Evolutionary conservation across 1,140 invertebrate species (phyloP), one percentile per base, ranked within the genome.

Genomic region (Battus philenor): DNA sequence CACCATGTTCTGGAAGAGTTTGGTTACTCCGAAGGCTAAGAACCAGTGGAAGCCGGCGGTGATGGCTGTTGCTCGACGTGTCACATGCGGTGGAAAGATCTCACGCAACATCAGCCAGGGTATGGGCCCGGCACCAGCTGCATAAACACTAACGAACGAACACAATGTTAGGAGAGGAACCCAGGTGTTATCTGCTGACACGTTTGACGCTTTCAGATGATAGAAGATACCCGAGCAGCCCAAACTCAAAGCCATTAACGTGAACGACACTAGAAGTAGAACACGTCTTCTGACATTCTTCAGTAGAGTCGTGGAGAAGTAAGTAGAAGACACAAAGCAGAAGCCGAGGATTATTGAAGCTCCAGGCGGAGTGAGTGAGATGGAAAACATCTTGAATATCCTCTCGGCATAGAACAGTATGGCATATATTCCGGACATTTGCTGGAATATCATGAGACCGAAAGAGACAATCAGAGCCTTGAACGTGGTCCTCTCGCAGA

Each of bases 371-470:
- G 87, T 65, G 0, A 93, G 59, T 0, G 61, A 53, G 9, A 74
- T 86, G 34, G 87, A 80, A 10, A 90, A 87, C 2, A 53, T 70
- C 7, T 86, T 60, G 55, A 96, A 95, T 16, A 96, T 94, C 0
- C 81, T 74, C 2, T 87, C 88, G 0, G 91, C 87, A 55, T 94
- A 95, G 62, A 95, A 94, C 41, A 95, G 90, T 16, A 95, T 89
- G 1, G 91, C 91, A 56, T 94, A 95, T 24, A 95, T 92, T 2
- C 94, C 93, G 41, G 90, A 91, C 13, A 95, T 78, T 63, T 95
- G 94, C 65, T 96, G 94, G 51, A 95, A 93, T 15, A 93, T 84
- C 93, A 95, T 95, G 0, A 95, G 84, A 57, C 81, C 79, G 30
- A 89, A 87, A 24, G 87, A 83, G 9, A 90, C 88, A 2, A 88